These are phyloP conservation scores for Aurelia sp. DNA, from an alignment of 30 jellyfish, hydroid and myxozoan genomes.

Conservation along the genomic window DNA sequence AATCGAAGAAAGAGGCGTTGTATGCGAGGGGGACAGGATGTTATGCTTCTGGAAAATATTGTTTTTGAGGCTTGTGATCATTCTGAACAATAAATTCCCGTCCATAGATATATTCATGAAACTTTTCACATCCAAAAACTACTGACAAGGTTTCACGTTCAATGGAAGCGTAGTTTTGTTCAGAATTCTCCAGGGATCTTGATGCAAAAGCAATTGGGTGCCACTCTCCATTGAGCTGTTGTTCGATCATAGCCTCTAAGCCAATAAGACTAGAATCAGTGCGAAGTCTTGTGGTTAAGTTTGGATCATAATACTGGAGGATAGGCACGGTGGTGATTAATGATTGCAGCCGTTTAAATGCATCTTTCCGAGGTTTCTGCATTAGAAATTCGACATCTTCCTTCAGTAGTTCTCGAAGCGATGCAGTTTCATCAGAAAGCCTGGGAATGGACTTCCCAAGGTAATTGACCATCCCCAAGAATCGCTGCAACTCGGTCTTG, in stretches of 20 bases:
- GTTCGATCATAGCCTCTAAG: slow-evolving; percentile 46
- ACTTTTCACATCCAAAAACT: too few relatives aligned
- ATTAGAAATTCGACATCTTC: slow-evolving; percentile 16
- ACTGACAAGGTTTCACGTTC: too few relatives aligned
- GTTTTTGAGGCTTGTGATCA: background rate
- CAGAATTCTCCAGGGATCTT: too few relatives aligned
- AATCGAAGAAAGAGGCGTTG: slow-evolving; percentile 39
- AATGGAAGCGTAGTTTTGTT: too few relatives aligned
- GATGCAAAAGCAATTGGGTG: too few relatives aligned
- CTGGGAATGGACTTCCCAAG: slow-evolving; percentile 60
- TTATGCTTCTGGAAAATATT: slow-evolving; percentile 25
- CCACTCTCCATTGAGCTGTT: too few relatives aligned
- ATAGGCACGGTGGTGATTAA: slow-evolving; percentile 16
- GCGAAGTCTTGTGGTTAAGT: slow-evolving; percentile 24
- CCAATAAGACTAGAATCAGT: slow-evolving; percentile 52
- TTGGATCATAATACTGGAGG: slow-evolving; percentile 48
- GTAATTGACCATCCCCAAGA: slow-evolving; percentile 57
- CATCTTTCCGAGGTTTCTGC: background rate
- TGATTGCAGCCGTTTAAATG: background rate
- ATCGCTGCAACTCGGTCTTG: slow-evolving; percentile 38
- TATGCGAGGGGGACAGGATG: slow-evolving; percentile 45
- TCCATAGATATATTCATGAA: too few relatives aligned
- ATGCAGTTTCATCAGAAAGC: slow-evolving; percentile 20
- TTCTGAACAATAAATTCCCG: too few relatives aligned
- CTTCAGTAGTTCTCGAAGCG: slow-evolving; percentile 35